Evolutionary conservation across 30 jellyfish, hydroid and myxozoan species (phyloP).

Genomic region (Turritopsis dohrnii): DNA sequence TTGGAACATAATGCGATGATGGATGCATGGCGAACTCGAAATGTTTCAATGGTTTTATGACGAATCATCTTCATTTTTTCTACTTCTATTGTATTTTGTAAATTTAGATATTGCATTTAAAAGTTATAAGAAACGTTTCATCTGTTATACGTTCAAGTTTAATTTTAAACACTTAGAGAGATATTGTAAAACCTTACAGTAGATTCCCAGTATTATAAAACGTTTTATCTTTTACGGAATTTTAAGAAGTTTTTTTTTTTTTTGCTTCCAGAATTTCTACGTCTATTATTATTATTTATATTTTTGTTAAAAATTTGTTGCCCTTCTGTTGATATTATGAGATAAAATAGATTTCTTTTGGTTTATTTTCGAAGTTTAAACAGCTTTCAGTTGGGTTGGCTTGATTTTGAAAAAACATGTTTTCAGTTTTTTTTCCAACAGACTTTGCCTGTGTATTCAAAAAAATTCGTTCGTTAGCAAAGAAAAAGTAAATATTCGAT

Average conservation of each 20-base stretch:
- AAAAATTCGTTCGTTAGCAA: neutral
- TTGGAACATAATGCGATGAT: neutral
- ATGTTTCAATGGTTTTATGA: neutral
- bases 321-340: neutral
- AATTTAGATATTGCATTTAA: neutral
- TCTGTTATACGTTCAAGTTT: neutral
- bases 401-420: neutral
- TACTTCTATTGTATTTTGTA: neutral
- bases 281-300: neutral
- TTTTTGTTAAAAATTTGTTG: neutral
- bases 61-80: neutral
- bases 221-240: neutral
- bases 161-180: neutral
- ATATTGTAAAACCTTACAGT: neutral
- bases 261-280: neutral
- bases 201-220: neutral
- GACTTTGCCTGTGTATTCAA: neutral
- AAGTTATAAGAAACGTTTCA: neutral
- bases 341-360: neutral
- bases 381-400: neutral
- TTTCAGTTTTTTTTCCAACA: neutral
- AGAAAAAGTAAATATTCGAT: neutral
- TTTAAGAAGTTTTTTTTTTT: neutral
- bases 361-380: no score
- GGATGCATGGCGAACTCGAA: neutral